Evolutionary conservation across 2,113 vertebrate species (phyloP).

Genomic region (Cathartes aura): DNA sequence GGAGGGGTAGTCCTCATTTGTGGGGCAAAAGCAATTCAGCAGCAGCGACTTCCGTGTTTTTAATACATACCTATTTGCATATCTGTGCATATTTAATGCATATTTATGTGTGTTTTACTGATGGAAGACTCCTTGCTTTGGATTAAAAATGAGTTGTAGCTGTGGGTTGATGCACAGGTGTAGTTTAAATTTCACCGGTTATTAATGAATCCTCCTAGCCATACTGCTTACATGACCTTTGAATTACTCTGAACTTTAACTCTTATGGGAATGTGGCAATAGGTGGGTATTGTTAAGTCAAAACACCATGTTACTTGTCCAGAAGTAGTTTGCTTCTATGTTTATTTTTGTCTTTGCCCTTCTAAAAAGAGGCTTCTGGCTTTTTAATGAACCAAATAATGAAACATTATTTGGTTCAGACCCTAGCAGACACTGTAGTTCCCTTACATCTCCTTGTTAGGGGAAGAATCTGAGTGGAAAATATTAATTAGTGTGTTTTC

Average conservation of each 20-base stretch:
- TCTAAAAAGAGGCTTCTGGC: background rate
- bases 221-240: rapidly evolving
- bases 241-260: background rate
- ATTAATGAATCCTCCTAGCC: rapidly evolving
- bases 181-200: rapidly evolving
- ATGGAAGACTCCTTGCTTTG: rapidly evolving
- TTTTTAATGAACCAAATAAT: background rate
- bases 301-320: background rate
- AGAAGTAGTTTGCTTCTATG: background rate
- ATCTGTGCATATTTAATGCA: rapidly evolving
- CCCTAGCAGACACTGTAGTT: background rate
- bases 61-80: rapidly evolving
- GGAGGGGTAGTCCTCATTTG: rapidly evolving
- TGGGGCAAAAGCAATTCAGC: rapidly evolving
- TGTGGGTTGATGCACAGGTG: background rate
- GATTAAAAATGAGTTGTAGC: rapidly evolving
- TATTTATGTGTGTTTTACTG: rapidly evolving
- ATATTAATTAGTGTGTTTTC: background rate
- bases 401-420: too few relatives aligned
- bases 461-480: background rate
- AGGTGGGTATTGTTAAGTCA: background rate
- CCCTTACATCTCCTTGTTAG: background rate
- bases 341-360: background rate
- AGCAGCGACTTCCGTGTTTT: rapidly evolving
- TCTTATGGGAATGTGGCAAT: too few relatives aligned